phyloP scores from a whole-genome alignment of 2,797 vertebrate species.

The Tauraco hartlaubi region DNA sequence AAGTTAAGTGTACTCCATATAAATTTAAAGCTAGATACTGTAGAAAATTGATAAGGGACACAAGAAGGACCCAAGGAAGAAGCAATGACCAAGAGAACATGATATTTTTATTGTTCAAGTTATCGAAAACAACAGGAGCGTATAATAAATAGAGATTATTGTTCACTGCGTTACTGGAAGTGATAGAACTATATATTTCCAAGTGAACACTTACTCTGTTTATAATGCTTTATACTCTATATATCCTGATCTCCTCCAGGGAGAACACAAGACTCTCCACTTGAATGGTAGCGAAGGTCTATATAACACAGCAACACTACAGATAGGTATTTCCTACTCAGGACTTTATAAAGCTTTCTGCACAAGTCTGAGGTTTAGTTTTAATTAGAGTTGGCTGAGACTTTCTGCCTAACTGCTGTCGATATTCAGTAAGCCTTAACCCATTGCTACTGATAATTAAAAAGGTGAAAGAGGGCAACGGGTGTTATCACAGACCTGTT shows the following conservation, averaged over 20 bases:
- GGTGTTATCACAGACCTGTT: not conserved
- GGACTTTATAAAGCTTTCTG: not conserved
- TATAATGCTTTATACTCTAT: not conserved
- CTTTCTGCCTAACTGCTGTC: too few relatives aligned
- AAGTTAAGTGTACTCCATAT: not conserved
- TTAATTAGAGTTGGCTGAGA: not conserved
- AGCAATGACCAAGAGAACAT: not conserved
- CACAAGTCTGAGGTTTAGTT: not conserved
- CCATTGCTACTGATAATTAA: not conserved
- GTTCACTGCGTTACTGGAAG: not conserved
- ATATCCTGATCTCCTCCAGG: not conserved
- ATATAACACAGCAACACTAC: not conserved
- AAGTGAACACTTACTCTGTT: not conserved
- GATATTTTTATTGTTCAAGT: not conserved
- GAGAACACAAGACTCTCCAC: not conserved
- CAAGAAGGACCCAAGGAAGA: not conserved
- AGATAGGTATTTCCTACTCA: not conserved
- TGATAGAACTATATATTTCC: not conserved
- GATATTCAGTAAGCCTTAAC: not conserved
- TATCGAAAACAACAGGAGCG: not conserved
- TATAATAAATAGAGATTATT: not conserved
- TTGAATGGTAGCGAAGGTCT: rapidly evolving
- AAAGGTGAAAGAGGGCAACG: not conserved
- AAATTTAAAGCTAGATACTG: not conserved
- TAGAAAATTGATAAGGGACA: not conserved